Evolutionary conservation across 2,113 vertebrate species (phyloP), one percentile per base, ranked within the genome.

Genomic region (Amphiprion percula): DNA sequence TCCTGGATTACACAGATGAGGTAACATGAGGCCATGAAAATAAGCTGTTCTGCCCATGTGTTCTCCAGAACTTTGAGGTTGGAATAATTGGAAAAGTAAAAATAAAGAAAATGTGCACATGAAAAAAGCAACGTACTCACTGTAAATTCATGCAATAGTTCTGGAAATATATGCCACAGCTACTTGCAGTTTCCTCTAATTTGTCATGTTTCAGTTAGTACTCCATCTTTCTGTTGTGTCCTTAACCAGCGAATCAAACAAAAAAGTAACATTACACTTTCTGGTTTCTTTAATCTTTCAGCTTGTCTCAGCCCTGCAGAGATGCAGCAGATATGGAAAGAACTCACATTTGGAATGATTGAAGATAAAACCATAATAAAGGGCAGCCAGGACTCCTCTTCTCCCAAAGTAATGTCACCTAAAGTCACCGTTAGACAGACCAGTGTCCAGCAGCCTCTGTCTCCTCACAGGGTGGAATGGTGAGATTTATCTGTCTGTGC

Each of bases 251-350:
- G 30, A 21, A 21, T 46, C 33, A 52, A 73, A 39, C 2, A 61
- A 14, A 47, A 21, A 1, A 56, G 56, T 1, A 23, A 44, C 19
- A 41, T 4, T 4, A 19, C 5, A 0, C n/a, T 30, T 8, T 50
- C 1, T 62, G 23, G 41, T 21, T 65, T 33, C 21, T 47, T 1
- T 59, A 5, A 26, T 55, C 33, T 68, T 62, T 14, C 10, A 74
- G 70, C 15, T 14, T 64, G 52, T 28, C 44, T 69, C 92, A 96
- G 95, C 82, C 94, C 94, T 72, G 96, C 95, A 87, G 96, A 97
- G 91, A 95, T 96, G 90, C 96, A 97, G 94, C 96, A 96, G 89
- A 93, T 97, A 87, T 97, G 96, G 96, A 97, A 96, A 93, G 96
- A 97, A 93, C 95, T 97, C 91, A 96, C 94, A 86, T 94, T 93